phyloP scores from a whole-genome alignment of 2,113 vertebrate genomes.

The Leucosticte australis region DNA sequence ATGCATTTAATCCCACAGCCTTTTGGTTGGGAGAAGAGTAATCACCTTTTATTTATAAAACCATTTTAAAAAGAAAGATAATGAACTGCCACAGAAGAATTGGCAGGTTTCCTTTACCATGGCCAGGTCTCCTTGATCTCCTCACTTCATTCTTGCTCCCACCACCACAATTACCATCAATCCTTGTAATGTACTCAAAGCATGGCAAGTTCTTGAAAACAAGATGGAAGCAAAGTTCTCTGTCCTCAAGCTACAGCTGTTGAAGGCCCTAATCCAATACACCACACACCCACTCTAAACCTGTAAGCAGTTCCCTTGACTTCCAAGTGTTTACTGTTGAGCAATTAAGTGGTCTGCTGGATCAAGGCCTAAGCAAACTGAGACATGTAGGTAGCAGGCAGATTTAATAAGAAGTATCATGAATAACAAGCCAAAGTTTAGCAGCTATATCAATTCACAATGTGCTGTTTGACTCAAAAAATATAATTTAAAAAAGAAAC shows the following conservation, averaged over 20 bases:
- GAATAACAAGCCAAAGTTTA: background rate
- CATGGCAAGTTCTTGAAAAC: background rate
- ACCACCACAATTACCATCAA: background rate
- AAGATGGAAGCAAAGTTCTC: background rate
- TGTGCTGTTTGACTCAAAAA: background rate
- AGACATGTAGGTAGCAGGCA: background rate
- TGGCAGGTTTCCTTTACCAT: background rate
- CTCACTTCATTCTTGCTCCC: background rate
- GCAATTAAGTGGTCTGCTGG: slow-evolving; percentile 8
- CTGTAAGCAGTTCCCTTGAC: background rate
- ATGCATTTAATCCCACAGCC: slow-evolving; percentile 37
- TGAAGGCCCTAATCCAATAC: background rate
- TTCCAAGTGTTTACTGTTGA: background rate
- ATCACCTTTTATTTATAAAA: slow-evolving; percentile 55
- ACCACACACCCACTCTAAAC: background rate
- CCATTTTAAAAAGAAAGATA: slow-evolving; percentile 31
- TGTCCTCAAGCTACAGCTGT: background rate
- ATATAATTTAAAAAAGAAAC: background rate
- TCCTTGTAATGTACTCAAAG: background rate
- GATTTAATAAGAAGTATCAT: background rate
- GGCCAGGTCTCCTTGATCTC: background rate
- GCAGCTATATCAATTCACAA: background rate
- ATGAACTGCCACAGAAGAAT: slow-evolving; percentile 33
- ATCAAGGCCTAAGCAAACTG: background rate
- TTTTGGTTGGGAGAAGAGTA: slow-evolving; percentile 8